These are phyloP conservation scores for Anhinga rufa DNA, from an alignment of 2,113 vertebrate species.

Conservation along the genomic window DNA sequence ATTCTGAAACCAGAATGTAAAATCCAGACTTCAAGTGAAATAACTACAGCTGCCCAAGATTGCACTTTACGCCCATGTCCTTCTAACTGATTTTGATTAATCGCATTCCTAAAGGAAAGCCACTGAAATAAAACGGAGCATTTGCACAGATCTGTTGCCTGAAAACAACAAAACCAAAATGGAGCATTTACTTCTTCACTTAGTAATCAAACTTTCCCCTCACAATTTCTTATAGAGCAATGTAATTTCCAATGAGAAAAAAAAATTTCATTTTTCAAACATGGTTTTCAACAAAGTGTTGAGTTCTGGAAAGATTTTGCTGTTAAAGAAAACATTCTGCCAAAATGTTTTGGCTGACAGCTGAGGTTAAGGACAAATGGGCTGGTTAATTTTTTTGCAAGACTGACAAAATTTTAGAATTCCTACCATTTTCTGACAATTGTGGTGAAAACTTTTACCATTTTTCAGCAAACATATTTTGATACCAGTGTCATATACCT, in stretches of 20 bases:
- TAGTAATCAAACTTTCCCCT: background rate
- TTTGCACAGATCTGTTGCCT: background rate
- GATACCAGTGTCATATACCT: rapidly evolving
- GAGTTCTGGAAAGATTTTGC: background rate
- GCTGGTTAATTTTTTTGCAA: background rate
- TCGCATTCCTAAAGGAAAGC: background rate
- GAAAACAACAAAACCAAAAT: background rate
- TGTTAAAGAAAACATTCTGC: background rate
- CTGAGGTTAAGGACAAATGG: background rate
- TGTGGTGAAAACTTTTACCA: background rate
- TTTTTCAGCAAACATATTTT: background rate
- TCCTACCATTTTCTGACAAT: background rate
- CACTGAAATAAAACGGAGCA: background rate
- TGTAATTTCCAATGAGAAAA: background rate
- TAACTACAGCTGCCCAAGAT: background rate
- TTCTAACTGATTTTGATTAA: background rate
- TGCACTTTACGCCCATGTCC: background rate
- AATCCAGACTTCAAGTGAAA: background rate
- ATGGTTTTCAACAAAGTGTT: background rate
- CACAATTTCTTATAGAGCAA: background rate
- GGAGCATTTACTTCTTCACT: background rate
- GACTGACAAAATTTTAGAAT: background rate
- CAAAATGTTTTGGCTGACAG: background rate
- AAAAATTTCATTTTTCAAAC: background rate
- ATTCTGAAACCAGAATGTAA: background rate